Evolutionary conservation across 23 tunicate genomes (phyloP).

Genomic region (Clavelina lepadiformis): DNA sequence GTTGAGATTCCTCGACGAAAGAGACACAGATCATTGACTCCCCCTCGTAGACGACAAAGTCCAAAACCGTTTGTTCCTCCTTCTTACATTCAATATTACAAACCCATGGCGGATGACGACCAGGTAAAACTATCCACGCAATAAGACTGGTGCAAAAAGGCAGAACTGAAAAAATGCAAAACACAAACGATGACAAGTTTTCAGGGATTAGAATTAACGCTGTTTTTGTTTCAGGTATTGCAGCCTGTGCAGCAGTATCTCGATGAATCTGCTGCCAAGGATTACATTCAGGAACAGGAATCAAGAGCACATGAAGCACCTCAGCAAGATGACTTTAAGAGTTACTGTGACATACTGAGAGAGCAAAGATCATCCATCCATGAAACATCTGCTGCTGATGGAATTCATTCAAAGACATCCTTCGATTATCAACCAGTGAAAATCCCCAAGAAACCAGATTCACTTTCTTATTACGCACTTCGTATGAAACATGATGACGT

Average conservation of each 20-base stretch:
- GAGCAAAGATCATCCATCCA: slow-evolving; percentile 33
- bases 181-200: slow-evolving; percentile 7
- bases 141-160: too few species aligned
- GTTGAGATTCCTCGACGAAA: slow-evolving; percentile 32
- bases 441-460: slow-evolving; percentile 44
- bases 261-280: slow-evolving; percentile 52
- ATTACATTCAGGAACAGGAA: slow-evolving; percentile 52
- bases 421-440: slow-evolving; percentile 51
- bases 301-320: slow-evolving; percentile 18
- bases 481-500: slow-evolving; percentile 50
- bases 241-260: slow-evolving; percentile 73
- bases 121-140: too few species aligned
- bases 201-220: neutral
- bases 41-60: slow-evolving; percentile 40
- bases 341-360: slow-evolving; percentile 52
- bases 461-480: slow-evolving; percentile 23
- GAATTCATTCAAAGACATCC: neutral
- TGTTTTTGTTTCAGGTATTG: slow-evolving; percentile 47
- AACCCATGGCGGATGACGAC: slow-evolving; percentile 79
- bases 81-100: slow-evolving; percentile 64
- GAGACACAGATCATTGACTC: slow-evolving; percentile 46
- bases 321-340: slow-evolving; percentile 32
- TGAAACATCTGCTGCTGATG: neutral
- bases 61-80: slow-evolving; percentile 63
- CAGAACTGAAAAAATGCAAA: too few species aligned